Percentiles rank a stretch among this genome's conserved stretches.
Evolutionary conservation across 92 coral and sea anemone genomes (phyloP).

Genomic region (Epizoanthus stellaris): DNA sequence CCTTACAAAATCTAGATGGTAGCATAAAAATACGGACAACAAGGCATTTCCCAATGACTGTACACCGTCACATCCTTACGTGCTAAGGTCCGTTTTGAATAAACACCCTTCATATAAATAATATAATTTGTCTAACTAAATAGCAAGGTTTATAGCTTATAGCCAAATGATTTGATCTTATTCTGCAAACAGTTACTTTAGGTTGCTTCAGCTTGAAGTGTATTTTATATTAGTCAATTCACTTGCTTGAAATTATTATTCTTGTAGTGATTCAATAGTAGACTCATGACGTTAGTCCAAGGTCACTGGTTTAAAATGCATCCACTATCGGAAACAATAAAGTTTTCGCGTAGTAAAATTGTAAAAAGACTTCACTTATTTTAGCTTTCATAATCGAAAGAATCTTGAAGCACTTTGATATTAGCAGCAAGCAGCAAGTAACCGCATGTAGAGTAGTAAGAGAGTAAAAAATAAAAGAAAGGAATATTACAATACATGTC

Average conservation of each 20-base stretch:
- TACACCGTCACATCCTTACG: too few relatives aligned
- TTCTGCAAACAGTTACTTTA: neutral
- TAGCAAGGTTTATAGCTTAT: neutral
- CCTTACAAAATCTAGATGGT: too few relatives aligned
- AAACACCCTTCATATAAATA: neutral
- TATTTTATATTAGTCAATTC: neutral
- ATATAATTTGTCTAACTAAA: neutral
- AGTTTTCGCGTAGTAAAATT: neutral
- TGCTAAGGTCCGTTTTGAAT: too few relatives aligned
- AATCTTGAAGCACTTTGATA: too few relatives aligned
- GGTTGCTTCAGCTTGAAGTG: neutral
- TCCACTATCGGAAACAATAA: neutral
- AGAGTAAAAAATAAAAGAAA: too few relatives aligned
- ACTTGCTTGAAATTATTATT: neutral
- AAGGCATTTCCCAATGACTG: too few relatives aligned
- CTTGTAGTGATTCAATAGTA: neutral
- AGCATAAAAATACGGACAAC: too few relatives aligned
- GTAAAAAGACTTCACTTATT: neutral
- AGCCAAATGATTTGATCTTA: neutral
- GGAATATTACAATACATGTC: too few relatives aligned
- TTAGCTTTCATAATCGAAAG: neutral
- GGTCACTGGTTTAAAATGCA: neutral
- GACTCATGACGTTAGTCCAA: neutral
- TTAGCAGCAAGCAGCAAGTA: too few relatives aligned
- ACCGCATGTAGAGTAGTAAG: too few relatives aligned